Conservation (phyloP, 2,113 vertebrate species). For the Misgurnus mizolepis region DNA sequence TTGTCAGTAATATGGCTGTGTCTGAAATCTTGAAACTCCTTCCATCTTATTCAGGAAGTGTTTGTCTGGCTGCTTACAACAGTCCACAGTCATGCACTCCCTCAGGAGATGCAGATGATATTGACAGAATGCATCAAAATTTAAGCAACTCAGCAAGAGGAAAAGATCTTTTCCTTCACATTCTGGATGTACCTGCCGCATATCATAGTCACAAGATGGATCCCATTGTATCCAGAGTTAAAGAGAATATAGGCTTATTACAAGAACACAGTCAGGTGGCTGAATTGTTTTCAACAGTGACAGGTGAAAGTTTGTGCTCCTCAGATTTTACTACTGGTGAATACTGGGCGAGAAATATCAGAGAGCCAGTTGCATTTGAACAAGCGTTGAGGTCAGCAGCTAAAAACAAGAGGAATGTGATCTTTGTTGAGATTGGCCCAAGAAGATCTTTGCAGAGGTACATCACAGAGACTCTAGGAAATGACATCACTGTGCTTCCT, state of each 20-base stretch:
- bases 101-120: conserved; percentile 75
- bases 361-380: conserved; percentile 80
- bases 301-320: conserved; percentile 66
- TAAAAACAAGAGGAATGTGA: conserved; percentile 63
- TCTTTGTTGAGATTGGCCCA: conserved; percentile 86
- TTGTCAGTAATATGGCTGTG: conserved; percentile 79
- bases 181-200: conserved; percentile 77
- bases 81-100: conserved; percentile 83
- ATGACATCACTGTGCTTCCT: conserved; percentile 68
- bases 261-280: conserved; percentile 60
- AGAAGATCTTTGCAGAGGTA: conserved; percentile 75
- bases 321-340: conserved; percentile 76
- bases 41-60: conserved; percentile 65
- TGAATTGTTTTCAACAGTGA: conserved; percentile 83
- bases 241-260: conserved; percentile 68
- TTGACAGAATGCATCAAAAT: conserved; percentile 67
- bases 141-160: conserved; percentile 66
- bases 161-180: conserved; percentile 78
- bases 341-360: conserved; percentile 83
- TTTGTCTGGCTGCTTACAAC: conserved; percentile 83
- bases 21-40: conserved; percentile 71
- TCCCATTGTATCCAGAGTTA: conserved; percentile 72
- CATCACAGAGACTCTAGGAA: conserved; percentile 80
- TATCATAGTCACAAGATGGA: conserved; percentile 90
- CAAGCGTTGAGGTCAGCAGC: conserved; percentile 67